phyloP scores from a whole-genome alignment of 2,113 vertebrate species.

The Cyprichromis sp. region DNA sequence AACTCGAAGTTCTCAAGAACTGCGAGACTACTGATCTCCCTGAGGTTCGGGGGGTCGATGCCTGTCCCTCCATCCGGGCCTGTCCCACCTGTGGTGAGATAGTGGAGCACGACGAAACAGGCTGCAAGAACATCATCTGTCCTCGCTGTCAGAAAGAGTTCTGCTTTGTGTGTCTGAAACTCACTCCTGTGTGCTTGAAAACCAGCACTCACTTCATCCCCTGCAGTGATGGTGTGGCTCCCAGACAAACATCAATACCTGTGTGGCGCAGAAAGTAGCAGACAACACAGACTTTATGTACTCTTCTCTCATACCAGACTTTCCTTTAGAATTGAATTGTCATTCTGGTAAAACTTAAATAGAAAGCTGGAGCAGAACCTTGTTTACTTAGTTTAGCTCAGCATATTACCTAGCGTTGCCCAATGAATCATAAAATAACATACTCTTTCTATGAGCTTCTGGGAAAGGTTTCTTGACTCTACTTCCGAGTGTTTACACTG shows the following conservation, averaged over 20 bases:
- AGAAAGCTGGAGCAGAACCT: rapidly evolving
- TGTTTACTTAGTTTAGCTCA: rapidly evolving
- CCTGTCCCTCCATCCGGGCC: slow-evolving; percentile 62
- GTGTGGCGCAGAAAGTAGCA: slow-evolving; percentile 45
- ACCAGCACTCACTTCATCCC: neutral
- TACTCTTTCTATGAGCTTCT: rapidly evolving
- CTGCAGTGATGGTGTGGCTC: neutral
- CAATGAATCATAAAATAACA: neutral
- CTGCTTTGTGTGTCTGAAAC: slow-evolving; percentile 72
- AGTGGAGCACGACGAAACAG: slow-evolving; percentile 62
- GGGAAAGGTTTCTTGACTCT: neutral
- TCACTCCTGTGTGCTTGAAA: slow-evolving; percentile 32
- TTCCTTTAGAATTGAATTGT: neutral
- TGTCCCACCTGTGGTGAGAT: slow-evolving; percentile 67
- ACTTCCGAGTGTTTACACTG: rapidly evolving
- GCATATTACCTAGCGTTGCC: rapidly evolving
- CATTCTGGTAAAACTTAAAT: neutral
- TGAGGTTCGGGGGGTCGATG: neutral
- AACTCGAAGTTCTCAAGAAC: slow-evolving; percentile 45
- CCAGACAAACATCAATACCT: slow-evolving; percentile 39
- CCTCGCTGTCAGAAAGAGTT: slow-evolving; percentile 67
- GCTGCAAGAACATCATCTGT: slow-evolving; percentile 71
- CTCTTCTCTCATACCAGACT: neutral
- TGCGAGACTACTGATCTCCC: slow-evolving; percentile 10
- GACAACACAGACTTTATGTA: neutral